Evolutionary conservation across 2,797 vertebrate species (phyloP), one percentile per base, ranked within the genome.

Genomic region (Etheostoma nigrum): DNA sequence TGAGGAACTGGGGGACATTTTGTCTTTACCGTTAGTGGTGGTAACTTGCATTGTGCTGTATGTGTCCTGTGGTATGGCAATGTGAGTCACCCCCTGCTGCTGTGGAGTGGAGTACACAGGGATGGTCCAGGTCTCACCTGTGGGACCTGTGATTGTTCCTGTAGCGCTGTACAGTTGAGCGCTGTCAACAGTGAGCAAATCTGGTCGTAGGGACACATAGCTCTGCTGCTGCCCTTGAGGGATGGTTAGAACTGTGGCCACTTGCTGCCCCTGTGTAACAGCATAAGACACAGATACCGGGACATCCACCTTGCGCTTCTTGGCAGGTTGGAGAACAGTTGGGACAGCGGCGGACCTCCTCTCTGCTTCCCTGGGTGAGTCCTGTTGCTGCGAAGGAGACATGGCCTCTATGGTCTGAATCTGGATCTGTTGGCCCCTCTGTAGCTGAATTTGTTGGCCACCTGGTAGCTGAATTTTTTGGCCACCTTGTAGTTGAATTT

Each of bases 111-210:
- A 99, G 90, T 99, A 99, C 88, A 99, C 98, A 0, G 98, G 98
- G 94, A 99, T 99, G 94, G 98, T 99, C 98, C 98, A 99, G 52
- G 98, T 99, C 93, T 99, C 98, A 76, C 98, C 98, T 36, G 97
- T 96, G 72, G 98, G 98, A 90, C 98, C 97, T 65, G 98, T 99
- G 94, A 99, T 99, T 84, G 98, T 99, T 92, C 98, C 98, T 47
- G 98, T 98, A 78, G 98, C 95, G 92, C 97, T 98, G 92, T 99
- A 99, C 82, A 99, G 93, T 69, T 99, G 98, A 67, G 97, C 95
- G 86, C 98, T 99, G 95, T 99, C 98, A 83, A 99, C 98, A 0
- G 98, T 99, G 90, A 99, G 95, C 85, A 99, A 95, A 92, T 99
- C 98, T 71, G 98, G 98, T 87, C 98, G 94, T 78, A 99, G 94